phyloP scores from a whole-genome alignment of 2,113 vertebrate species.

The Halichoeres trimaculatus region DNA sequence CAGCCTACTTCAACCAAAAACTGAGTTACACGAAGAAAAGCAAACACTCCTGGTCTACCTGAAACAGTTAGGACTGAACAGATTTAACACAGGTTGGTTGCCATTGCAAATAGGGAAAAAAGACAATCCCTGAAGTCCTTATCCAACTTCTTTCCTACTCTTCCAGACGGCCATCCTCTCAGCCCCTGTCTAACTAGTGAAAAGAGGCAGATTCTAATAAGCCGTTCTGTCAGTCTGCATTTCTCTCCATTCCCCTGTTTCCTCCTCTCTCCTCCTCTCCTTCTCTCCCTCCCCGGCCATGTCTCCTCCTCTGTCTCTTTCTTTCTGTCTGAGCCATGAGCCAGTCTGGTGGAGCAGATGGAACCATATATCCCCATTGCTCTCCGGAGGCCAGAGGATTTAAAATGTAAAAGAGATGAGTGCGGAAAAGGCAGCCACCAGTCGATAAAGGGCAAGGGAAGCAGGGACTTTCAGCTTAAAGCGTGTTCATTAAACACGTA shows the following conservation, averaged over 20 bases:
- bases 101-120: constrained; percentile 50
- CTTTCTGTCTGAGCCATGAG: constrained; percentile 62
- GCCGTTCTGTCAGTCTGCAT: constrained; percentile 55
- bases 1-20: constrained; percentile 20
- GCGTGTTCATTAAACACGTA: constrained; percentile 35
- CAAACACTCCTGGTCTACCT: constrained; percentile 19
- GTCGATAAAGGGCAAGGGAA: constrained; percentile 58
- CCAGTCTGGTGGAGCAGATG: constrained; percentile 81
- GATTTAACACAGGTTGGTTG: constrained; percentile 44
- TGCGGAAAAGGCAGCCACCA: constrained; percentile 47
- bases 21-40: constrained; percentile 28
- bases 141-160: constrained; percentile 50
- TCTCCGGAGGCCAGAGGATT: constrained; percentile 74
- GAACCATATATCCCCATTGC: constrained; percentile 79
- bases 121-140: constrained; percentile 47
- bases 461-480: constrained; percentile 24
- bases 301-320: constrained; percentile 52
- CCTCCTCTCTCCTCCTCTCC: neutral
- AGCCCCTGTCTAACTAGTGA: constrained; percentile 61
- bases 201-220: constrained; percentile 77
- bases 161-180: constrained; percentile 56
- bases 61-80: constrained; percentile 46
- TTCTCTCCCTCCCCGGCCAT: constrained; percentile 29
- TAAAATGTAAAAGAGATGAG: constrained; percentile 79
- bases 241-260: constrained; percentile 10